Evolutionary conservation across 2,797 vertebrate species (phyloP), one percentile per base, ranked within the genome.

Genomic region (Delichon dasypus): DNA sequence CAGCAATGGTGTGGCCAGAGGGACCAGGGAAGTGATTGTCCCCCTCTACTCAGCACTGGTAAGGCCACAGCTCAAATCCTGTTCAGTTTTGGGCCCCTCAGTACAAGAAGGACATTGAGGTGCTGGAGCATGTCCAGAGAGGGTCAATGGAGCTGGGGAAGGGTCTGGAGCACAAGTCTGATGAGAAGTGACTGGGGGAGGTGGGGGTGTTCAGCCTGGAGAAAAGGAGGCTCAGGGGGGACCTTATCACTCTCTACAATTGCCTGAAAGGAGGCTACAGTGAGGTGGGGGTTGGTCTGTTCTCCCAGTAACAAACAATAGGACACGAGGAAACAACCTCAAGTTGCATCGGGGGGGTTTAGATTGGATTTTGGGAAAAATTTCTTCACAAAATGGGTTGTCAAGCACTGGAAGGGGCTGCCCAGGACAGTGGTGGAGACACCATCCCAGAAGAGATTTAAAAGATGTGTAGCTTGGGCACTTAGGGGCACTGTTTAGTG

Each of bases 1-100:
- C 51, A 83, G 23, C 51, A 51, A 4, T 1, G 0, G 14, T 13
- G 44, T 8, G 29, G 25, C 50, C 71, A 76, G 29, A 4, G 4
- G 5, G 51, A 57, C 16, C 17, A 22, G n/a, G 36, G 20, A 36
- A 51, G 7, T 8, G 57, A 45, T 1, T 30, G 44, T 13, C 16
- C 10, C 16, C 3, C 15, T n/a, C 17, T 8, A 30, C n/a, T 2
- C 0, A 2, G 38, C 1, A 71, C 17, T 34, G 44, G 5, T 14
- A 51, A 45, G 51, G 38, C 8, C n/a, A 5, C 51, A 65, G 4
- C 12, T 51, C 5, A 0, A 57, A 38, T 58, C 20, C 50, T 34
- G 27, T 3, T 23, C 58, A 27, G n/a, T 57, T 57, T 2, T 57
- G 50, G 32, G n/a, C 26, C 20, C 5, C 16, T 64, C 8, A 38